Base-by-base conservation (phyloP, 2,888 invertebrate genomes). In the Bellardia bayeri region DNA sequence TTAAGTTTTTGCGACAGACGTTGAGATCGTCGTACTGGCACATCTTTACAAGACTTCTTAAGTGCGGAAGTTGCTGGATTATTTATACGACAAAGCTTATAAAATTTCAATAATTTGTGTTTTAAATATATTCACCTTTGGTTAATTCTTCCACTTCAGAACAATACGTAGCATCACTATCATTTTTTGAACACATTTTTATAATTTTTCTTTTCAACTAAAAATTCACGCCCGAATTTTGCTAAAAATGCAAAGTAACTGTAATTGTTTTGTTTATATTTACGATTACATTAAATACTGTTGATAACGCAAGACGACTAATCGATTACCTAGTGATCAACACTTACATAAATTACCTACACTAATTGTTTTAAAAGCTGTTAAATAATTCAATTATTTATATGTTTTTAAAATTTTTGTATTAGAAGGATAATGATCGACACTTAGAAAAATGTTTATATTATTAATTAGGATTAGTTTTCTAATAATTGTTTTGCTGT, bases 91-190 rank as follows among this genome's bases (percentile, higher is more conserved):
- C 33, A 33, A 69, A 69, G n/a, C 33, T 45, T 13, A 3, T 1
- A n/a, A 33, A 23, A 66, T 42, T 66, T 8, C 6, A 49, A 23
- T 45, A 37, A 13, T 7, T 68, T 45, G 14, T 64, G 1, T n/a
- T 40, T 6, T 30, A 9, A 23, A 71, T 33, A 58, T 51, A 42
- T 4, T 33, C 45, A 84, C 63, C 51, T 78, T 72, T 82, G 6
- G 69, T 2, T n/a, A 86, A 61, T 49, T 72, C 42, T 63, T 89
- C 88, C 4, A 86, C 88, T 64, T 88, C 82, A 9, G 89, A 88
- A 33, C 87, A 89, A 79, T 88, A 89, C n/a, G 89, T 89, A 7
- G 56, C 76, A 16, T 88, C 66, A 76, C 89, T 88, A 16, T 86
- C 78, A 37, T 14, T 63, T 23, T 23, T 56, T 4, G 75, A 68